These are phyloP conservation scores for Dryas iulia DNA, from an alignment of 1,140 invertebrate genomes.

Conservation along the genomic window DNA sequence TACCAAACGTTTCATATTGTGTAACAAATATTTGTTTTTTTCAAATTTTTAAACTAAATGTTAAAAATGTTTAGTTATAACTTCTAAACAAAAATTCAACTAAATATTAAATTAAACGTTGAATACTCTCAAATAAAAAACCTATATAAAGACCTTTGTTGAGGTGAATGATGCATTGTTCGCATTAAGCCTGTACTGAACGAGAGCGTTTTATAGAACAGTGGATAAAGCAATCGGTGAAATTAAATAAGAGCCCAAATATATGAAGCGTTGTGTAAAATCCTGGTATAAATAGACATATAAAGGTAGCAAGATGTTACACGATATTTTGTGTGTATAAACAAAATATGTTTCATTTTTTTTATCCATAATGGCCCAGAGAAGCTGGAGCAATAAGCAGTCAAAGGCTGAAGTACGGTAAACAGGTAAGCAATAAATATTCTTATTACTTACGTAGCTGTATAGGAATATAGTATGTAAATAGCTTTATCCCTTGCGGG, in stretches of 20 bases:
- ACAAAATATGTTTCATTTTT: too few species aligned
- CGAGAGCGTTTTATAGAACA: not conserved
- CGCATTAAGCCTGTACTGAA: not conserved
- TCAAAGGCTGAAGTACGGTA: too few species aligned
- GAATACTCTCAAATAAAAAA: not conserved
- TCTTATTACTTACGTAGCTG: too few species aligned
- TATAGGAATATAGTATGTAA: too few species aligned
- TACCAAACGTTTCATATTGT: not conserved
- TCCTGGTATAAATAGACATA: not conserved
- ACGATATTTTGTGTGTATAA: too few species aligned
- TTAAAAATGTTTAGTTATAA: not conserved
- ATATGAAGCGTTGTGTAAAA: not conserved
- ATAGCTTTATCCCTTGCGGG: too few species aligned
- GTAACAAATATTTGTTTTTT: too few species aligned
- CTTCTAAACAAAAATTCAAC: not conserved
- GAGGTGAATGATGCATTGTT: not conserved
- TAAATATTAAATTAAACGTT: not conserved
- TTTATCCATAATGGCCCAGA: too few species aligned
- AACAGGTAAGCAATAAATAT: too few species aligned
- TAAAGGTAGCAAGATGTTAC: not conserved
- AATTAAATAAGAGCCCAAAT: not conserved
- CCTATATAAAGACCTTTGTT: not conserved
- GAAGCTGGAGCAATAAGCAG: too few species aligned
- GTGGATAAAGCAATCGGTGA: not conserved
- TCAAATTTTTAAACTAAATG: too few species aligned